Conservation (phyloP, 2,113 vertebrate species). For the Ahaetulla prasina region DNA sequence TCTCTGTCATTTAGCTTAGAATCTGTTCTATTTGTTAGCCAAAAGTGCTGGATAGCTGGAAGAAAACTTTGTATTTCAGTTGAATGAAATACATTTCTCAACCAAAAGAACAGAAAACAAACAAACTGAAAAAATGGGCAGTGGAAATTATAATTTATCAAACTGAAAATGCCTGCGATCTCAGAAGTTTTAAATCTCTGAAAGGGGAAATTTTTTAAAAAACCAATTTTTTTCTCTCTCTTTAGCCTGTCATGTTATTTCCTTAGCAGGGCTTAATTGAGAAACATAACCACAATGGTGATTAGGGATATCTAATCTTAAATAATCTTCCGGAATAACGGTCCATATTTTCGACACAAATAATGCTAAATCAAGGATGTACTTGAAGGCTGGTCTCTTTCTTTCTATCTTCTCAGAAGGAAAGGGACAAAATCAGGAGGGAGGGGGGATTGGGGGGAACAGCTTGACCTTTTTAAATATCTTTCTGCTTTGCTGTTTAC, state of each 20-base stretch:
- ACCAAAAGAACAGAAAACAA: neutral
- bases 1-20: neutral
- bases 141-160: neutral
- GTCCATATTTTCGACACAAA: neutral
- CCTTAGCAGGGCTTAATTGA: neutral
- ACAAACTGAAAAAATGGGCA: neutral
- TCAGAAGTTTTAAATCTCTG: neutral
- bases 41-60: neutral
- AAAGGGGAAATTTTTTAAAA: neutral
- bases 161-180: neutral
- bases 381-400: neutral
- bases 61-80: neutral
- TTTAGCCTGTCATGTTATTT: neutral
- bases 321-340: neutral
- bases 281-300: neutral
- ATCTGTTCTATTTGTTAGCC: neutral
- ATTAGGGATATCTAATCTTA: neutral
- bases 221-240: neutral
- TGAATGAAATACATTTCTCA: neutral
- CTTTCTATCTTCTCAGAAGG: neutral
- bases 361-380: neutral
- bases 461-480: slow-evolving; percentile 15
- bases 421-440: neutral
- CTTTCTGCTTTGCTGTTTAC: neutral
- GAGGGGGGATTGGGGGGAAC: slow-evolving; percentile 1